Evolutionary conservation across 2,797 vertebrate species (phyloP), one percentile per base, ranked within the genome.

Genomic region (Amniataba percoides): DNA sequence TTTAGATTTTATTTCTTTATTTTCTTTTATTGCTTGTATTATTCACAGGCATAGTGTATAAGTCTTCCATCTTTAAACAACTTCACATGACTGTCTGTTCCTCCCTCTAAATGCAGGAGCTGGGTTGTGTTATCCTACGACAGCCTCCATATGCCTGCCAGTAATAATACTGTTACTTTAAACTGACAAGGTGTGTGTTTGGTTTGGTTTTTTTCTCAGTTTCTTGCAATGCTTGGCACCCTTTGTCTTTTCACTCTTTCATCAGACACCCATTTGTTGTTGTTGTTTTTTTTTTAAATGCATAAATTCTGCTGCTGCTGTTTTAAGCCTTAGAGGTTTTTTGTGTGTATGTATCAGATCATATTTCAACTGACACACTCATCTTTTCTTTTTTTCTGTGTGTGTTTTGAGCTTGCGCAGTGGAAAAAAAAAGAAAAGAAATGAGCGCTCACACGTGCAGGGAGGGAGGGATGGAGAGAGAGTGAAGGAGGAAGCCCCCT

Each of bases 111-210:
- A 39, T 27, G 55, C n/a, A 51, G 55, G 7, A 61, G 48, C 31
- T 55, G 63, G 27, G 10, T 64, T 59, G 21, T 70, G 58, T 78
- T 21, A n/a, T 43, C 14, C 19, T 34, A 23, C 3, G 19, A 5
- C 40, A 58, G 57, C 14, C 57, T 71, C 49, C 45, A 42, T 2
- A 25, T 59, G 45, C 12, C 59, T 77, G 74, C 25, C 76, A 72
- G 46, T 34, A 63, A 56, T 64, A 79, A 74, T 23, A 40, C 42
- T 14, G 18, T 39, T 69, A 67, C 62, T 81, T 11, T 59, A 71
- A 78, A 77, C 64, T 69, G 58, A 71, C 21, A 36, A 46, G 5
- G 6, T 19, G 19, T 77, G 49, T 83, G 46, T 78, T 81, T 64
- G 27, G 27, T 31, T 31, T 31, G 27, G 6, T n/a, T 62, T 83